Base-by-base conservation (phyloP, 2,113 vertebrate species). In the Poeciliopsis retropinna region DNA sequence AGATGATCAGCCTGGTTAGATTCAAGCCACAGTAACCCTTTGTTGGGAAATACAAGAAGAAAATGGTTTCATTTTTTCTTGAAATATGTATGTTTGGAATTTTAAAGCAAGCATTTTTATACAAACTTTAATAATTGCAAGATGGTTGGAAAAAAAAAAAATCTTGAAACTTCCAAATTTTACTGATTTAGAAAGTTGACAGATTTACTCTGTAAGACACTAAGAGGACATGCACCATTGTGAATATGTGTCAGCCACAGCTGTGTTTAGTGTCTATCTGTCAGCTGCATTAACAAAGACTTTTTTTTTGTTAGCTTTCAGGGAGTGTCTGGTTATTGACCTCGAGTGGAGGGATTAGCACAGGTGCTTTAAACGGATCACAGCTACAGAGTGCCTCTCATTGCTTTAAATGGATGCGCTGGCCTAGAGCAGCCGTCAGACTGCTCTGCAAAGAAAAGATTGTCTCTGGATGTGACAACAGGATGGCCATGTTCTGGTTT, bases 281-380 rank as follows among this genome's bases (percentile, higher is more conserved):
- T 12, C 60, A 44, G 54, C 54, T 82, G 64, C 64, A 47, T 78
- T 73, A 79, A 72, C 64, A 62, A 57, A 57, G 51, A 31, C 13
- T 34, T 72, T 8, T 63, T 41, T 62, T 80, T 66, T 67, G 62
- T 60, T 57, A 25, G 76, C 61, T 84, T 79, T 81, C 28, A 41
- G 60, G 17, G 67, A 75, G 61, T 61, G 70, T 88, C 69, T 81
- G 72, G 69, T 51, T 82, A 37, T 81, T 85, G 77, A 75, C 75
- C 70, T 85, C 54, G 41, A 78, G 73, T 82, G 78, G 66, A 76
- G 60, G 67, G 88, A 90, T 85, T 86, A 81, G 64, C 64, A 72
- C 72, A 76, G 73, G 79, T 82, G 80, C 75, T 81, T 86, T 68
- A 76, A 88, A 80, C 34, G 67, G 75, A 84, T 73, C 67, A 60